Evolutionary conservation across 2,797 vertebrate species (phyloP).

Genomic region (Gymnopithys bicolor): DNA sequence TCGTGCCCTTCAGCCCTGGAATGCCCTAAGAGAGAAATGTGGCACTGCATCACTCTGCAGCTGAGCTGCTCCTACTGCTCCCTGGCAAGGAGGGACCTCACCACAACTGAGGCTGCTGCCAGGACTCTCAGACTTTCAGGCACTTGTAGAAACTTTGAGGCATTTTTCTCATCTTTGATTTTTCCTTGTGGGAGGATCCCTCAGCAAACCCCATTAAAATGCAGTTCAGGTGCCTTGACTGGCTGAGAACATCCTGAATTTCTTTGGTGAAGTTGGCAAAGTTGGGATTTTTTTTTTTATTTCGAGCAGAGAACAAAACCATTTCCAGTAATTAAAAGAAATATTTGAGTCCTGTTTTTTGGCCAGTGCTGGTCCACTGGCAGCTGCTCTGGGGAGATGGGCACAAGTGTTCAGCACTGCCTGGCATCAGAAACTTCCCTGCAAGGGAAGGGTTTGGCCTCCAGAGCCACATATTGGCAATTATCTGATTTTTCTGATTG

Average conservation of each 20-base stretch:
- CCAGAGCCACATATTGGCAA: neutral
- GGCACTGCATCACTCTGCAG: accelerated
- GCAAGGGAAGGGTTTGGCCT: neutral
- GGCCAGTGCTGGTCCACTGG: too few relatives aligned
- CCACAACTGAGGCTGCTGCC: accelerated
- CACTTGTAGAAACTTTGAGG: neutral
- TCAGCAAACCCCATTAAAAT: neutral
- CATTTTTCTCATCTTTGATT: neutral
- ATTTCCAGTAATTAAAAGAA: neutral
- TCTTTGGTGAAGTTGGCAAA: neutral
- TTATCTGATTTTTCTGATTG: neutral
- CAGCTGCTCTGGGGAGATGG: neutral
- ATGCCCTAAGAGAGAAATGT: constrained; percentile 76
- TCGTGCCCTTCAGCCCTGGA: constrained; percentile 78
- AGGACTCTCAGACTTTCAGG: neutral
- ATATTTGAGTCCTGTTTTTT: neutral
- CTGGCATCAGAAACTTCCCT: neutral
- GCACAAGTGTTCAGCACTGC: neutral
- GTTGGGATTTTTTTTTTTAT: neutral
- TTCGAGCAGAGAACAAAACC: neutral
- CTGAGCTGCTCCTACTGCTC: neutral
- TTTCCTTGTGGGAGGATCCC: neutral
- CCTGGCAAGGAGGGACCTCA: neutral
- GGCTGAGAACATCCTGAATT: neutral
- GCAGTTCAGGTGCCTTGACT: neutral